Evolutionary conservation across 2,888 invertebrate genomes (phyloP), one percentile per base, ranked within the genome.

Genomic region (Hedychridium roseum): DNA sequence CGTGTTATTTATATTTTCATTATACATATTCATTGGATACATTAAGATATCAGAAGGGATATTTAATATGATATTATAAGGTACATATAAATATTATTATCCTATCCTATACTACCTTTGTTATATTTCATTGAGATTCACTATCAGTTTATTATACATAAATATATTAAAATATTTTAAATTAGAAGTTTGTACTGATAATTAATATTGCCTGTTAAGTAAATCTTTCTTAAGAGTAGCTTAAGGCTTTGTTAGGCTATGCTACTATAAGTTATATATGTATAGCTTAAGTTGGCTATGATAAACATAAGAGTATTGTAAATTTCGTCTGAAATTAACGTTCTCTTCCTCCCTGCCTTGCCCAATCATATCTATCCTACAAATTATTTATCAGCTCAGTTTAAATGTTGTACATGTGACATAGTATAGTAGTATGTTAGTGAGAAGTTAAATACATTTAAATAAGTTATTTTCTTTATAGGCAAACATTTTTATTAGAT

Each of bases 271-370:
- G 69, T 68, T 66, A 67, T 55, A 54, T 53, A 57, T 64, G 64
- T 55, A 67, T 71, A 69, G 67, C 69, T 65, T 70, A 73, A 71
- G 69, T 68, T 60, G 60, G 59, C 61, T 71, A 70, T 70, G 67
- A 61, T 66, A 65, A 6, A 6, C 23, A 23, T 23, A 6, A 23
- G 23, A 23, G 23, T 23, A 23, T 23, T 23, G 5, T 23, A 9
- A 23, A 5, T 23, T 23, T 23, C 23, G 9, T 23, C 23, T n/a
- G n/a, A n/a, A n/a, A n/a, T n/a, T n/a, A n/a, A n/a, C n/a, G n/a
- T n/a, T n/a, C n/a, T n/a, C n/a, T n/a, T n/a, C n/a, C n/a, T n/a
- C n/a, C n/a, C n/a, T n/a, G n/a, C n/a, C n/a, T n/a, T n/a, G n/a
- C n/a, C n/a, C n/a, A n/a, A n/a, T n/a, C n/a, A n/a, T n/a, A n/a